These are phyloP conservation scores for Dendrocopos noguchii DNA, from an alignment of 2,113 vertebrate species.

Conservation along the genomic window DNA sequence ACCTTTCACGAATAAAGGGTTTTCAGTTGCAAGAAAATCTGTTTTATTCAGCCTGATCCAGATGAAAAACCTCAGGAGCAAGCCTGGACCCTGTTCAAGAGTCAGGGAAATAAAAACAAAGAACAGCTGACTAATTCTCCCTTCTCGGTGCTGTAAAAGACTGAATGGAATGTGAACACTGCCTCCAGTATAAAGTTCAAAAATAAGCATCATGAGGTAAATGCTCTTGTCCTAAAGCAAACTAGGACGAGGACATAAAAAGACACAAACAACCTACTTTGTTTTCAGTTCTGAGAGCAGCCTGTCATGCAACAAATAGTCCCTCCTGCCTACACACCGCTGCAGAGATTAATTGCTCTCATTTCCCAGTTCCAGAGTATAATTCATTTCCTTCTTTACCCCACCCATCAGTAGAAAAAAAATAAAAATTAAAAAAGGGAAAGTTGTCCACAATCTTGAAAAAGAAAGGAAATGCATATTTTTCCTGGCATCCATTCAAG, in stretches of 20 bases:
- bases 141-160: conserved; percentile 47
- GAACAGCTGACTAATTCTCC: conserved; percentile 71
- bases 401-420: not conserved
- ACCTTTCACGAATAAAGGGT: conserved; percentile 40
- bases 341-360: conserved; percentile 57
- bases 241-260: conserved; percentile 67
- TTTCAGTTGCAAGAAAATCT: conserved; percentile 42
- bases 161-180: conserved; percentile 64
- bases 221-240: conserved; percentile 70
- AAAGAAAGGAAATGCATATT: conserved; percentile 3
- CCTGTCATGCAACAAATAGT: conserved; percentile 59
- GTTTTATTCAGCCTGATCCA: conserved; percentile 47
- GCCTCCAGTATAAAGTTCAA: conserved; percentile 66
- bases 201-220: conserved; percentile 70
- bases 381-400: conserved; percentile 1
- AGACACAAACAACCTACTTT: conserved; percentile 64
- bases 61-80: conserved; percentile 66
- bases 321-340: conserved; percentile 40
- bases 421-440: not conserved
- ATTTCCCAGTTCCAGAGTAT: conserved; percentile 13
- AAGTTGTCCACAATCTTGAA: conserved; percentile 1
- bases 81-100: conserved; percentile 58
- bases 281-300: conserved; percentile 46
- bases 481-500: not conserved
- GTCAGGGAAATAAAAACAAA: conserved; percentile 69